These are phyloP conservation scores for Torymus auratus DNA, from an alignment of 2,888 invertebrate genomes.

Conservation along the genomic window DNA sequence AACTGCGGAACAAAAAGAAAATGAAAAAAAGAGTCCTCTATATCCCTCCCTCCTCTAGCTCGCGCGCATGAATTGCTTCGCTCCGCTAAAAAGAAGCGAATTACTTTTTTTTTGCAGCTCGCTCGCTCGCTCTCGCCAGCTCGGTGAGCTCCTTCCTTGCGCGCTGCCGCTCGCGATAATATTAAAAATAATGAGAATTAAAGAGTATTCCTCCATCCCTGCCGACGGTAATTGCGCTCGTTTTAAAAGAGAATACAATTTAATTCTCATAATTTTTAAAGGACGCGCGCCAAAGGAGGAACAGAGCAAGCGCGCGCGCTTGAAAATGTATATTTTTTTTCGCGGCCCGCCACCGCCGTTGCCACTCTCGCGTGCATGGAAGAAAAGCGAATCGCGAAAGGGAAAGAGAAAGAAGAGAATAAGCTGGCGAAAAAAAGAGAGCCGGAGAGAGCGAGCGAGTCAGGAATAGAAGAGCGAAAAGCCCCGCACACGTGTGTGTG, in stretches of 20 bases:
- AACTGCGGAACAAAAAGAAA: too few relatives aligned
- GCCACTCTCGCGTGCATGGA: constrained; percentile 17
- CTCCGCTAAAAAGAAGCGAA: constrained; percentile 21
- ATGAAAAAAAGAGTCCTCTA: too few relatives aligned
- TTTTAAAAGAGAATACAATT: constrained; percentile 60
- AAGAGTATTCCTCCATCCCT: constrained; percentile 33
- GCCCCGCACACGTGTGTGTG: constrained; percentile 28
- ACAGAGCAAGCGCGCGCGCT: background rate
- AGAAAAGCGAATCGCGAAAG: constrained; percentile 54
- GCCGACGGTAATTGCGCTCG: constrained; percentile 52
- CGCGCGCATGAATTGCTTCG: constrained; percentile 7
- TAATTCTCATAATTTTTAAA: constrained; percentile 60
- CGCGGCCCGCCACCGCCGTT: background rate
- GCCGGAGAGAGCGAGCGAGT: constrained; percentile 39
- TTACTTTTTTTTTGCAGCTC: constrained; percentile 9
- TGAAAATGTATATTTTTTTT: constrained; percentile 52
- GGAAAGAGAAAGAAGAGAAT: constrained; percentile 48
- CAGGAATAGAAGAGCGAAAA: constrained; percentile 54
- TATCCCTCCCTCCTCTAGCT: too few relatives aligned
- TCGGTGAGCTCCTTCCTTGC: constrained; percentile 18
- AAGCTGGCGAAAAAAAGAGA: constrained; percentile 29
- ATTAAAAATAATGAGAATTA: constrained; percentile 59
- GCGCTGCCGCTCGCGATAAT: constrained; percentile 34
- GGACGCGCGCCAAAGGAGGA: constrained; percentile 42
- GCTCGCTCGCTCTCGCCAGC: background rate